These are phyloP conservation scores for Drepanosiphum platanoidis DNA, from an alignment of 2,888 invertebrate species.

Conservation along the genomic window DNA sequence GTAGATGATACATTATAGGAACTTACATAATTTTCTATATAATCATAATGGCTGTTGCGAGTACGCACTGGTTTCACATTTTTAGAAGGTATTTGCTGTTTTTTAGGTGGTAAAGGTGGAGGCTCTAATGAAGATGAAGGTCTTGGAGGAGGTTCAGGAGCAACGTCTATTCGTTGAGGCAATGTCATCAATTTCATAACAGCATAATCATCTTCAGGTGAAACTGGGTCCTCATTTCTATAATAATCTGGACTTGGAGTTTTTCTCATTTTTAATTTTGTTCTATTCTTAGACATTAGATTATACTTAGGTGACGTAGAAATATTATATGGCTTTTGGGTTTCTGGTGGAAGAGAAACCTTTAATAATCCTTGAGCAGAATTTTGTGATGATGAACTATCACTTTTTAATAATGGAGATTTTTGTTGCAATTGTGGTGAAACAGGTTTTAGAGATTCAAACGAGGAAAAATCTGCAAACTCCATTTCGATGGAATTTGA, in stretches of 20 bases:
- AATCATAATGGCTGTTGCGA: constrained; percentile 71
- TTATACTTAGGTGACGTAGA: constrained; percentile 51
- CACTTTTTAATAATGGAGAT: constrained; percentile 59
- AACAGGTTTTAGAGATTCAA: constrained; percentile 65
- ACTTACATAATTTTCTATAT: constrained; percentile 70
- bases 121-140: constrained; percentile 73
- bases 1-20: constrained; percentile 65
- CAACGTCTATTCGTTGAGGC: constrained; percentile 51
- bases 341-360: constrained; percentile 76
- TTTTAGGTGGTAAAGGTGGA: constrained; percentile 79
- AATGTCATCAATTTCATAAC: constrained; percentile 60
- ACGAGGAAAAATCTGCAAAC: constrained; percentile 67
- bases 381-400: constrained; percentile 61
- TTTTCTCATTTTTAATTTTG: constrained; percentile 54
- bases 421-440: constrained; percentile 63
- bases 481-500: constrained; percentile 73
- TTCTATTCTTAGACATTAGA: constrained; percentile 52
- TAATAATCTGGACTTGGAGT: constrained; percentile 57
- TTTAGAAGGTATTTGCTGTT: constrained; percentile 72
- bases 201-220: constrained; percentile 58
- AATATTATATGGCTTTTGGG: constrained; percentile 64
- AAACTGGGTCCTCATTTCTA: constrained; percentile 50
- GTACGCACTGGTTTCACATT: constrained; percentile 76
- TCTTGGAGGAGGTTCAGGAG: constrained; percentile 76
- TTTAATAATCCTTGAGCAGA: constrained; percentile 74